Percentiles rank a stretch among this genome's conserved stretches.
Evolutionary conservation across 2,113 vertebrate species (phyloP).

Genomic region (Sceloporus tristichus): DNA sequence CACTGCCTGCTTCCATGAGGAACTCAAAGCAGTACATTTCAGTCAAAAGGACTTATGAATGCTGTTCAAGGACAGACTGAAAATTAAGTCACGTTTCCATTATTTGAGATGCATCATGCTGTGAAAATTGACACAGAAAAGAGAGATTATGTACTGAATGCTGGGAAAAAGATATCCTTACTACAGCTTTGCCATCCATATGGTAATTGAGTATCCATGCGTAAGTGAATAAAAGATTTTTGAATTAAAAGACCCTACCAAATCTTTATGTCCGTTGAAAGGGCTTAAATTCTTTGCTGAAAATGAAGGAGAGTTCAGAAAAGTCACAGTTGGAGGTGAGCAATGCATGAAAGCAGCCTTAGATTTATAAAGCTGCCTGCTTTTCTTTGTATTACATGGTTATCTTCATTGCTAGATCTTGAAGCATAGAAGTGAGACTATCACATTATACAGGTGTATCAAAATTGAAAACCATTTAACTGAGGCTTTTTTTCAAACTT

Average conservation of each 20-base stretch:
- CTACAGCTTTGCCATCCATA: neutral
- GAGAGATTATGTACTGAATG: neutral
- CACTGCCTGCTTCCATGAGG: conserved; percentile 40
- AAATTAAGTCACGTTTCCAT: neutral
- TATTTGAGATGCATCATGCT: neutral
- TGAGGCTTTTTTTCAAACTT: neutral
- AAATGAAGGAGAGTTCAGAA: neutral
- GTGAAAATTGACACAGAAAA: conserved; percentile 26
- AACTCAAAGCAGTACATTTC: conserved; percentile 27
- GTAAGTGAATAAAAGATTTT: neutral
- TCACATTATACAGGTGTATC: neutral
- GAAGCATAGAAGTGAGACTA: neutral
- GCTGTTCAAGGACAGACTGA: conserved; percentile 36
- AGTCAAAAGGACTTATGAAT: conserved; percentile 38
- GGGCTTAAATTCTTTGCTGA: conserved; percentile 20
- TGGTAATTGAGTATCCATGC: neutral
- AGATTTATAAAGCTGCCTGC: neutral
- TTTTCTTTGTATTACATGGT: conserved; percentile 23
- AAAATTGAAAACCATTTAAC: conserved; percentile 13
- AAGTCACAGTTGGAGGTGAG: neutral
- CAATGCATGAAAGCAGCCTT: neutral
- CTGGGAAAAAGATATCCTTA: conserved; percentile 29
- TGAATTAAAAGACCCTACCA: conserved; percentile 12
- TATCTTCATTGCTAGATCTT: neutral
- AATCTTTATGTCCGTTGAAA: conserved; percentile 24